These are phyloP conservation scores for Centropus bengalensis DNA, from an alignment of 2,113 vertebrate species.

Conservation along the genomic window DNA sequence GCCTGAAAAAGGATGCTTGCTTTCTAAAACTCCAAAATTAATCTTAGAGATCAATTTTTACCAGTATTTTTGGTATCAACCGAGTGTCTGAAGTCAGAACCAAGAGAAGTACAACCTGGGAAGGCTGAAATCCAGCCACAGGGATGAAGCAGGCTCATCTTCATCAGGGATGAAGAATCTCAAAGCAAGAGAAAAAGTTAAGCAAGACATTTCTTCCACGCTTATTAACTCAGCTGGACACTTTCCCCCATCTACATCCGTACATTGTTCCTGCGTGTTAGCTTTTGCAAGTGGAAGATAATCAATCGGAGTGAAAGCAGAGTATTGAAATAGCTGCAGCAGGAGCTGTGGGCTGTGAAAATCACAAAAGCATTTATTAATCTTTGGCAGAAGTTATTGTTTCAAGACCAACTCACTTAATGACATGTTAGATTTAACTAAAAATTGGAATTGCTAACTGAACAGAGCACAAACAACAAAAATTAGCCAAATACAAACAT, in stretches of 20 bases:
- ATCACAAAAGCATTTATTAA: not conserved
- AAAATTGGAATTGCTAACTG: not conserved
- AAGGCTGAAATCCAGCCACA: too few relatives aligned
- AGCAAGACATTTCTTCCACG: not conserved
- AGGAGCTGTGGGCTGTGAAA: too few relatives aligned
- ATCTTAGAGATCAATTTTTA: too few relatives aligned
- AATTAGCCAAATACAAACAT: rapidly evolving
- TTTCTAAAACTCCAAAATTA: too few relatives aligned
- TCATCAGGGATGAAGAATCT: too few relatives aligned
- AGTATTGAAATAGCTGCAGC: not conserved
- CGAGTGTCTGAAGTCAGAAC: too few relatives aligned
- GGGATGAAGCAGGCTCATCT: rapidly evolving
- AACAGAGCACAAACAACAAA: not conserved
- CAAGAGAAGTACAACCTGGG: too few relatives aligned
- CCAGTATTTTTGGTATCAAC: too few relatives aligned
- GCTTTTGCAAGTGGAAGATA: not conserved
- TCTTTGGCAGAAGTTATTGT: not conserved
- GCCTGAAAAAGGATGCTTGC: too few relatives aligned
- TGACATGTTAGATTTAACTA: not conserved
- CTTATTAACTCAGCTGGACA: too few relatives aligned
- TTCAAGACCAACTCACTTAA: not conserved
- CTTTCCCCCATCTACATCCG: rapidly evolving
- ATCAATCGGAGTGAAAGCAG: not conserved
- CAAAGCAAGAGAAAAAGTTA: not conserved
- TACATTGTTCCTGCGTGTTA: rapidly evolving